phyloP scores from a whole-genome alignment of 2,797 vertebrate species.

The Discoglossus pictus region DNA sequence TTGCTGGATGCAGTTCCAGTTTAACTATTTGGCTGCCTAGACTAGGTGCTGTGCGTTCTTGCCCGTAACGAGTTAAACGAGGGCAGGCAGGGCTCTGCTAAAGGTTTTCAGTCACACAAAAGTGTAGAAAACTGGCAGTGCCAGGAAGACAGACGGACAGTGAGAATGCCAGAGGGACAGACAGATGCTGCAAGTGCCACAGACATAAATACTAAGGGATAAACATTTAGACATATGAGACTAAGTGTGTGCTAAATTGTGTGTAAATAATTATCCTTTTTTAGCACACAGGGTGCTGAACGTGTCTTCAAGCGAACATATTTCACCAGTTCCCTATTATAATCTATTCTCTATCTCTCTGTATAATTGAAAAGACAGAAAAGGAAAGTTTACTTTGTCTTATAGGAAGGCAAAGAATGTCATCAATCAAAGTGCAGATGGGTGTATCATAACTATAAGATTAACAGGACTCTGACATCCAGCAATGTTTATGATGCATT shows the following conservation, averaged over 20 bases:
- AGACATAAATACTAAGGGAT: constrained; percentile 46
- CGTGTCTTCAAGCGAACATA: constrained; percentile 3
- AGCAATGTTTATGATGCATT: too few relatives aligned
- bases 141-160: constrained; percentile 49
- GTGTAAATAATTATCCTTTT: constrained; percentile 47
- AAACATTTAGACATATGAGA: constrained; percentile 51
- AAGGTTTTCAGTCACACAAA: constrained; percentile 20
- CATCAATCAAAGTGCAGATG: too few relatives aligned
- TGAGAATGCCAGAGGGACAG: constrained; percentile 48
- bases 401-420: too few relatives aligned
- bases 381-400: too few relatives aligned
- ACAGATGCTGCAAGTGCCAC: constrained; percentile 46
- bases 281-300: constrained; percentile 17
- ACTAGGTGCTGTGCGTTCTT: too few relatives aligned
- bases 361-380: too few relatives aligned
- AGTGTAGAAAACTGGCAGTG: constrained; percentile 23
- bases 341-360: too few relatives aligned
- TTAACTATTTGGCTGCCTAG: not conserved
- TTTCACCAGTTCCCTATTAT: constrained; percentile 11
- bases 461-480: too few relatives aligned
- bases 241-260: constrained; percentile 45
- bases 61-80: constrained; percentile 9
- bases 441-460: too few relatives aligned
- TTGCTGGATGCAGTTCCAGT: too few relatives aligned
- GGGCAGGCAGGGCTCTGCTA: not conserved